Base-by-base conservation (phyloP, 1,140 invertebrate genomes). In the Drosophila albomicans region DNA sequence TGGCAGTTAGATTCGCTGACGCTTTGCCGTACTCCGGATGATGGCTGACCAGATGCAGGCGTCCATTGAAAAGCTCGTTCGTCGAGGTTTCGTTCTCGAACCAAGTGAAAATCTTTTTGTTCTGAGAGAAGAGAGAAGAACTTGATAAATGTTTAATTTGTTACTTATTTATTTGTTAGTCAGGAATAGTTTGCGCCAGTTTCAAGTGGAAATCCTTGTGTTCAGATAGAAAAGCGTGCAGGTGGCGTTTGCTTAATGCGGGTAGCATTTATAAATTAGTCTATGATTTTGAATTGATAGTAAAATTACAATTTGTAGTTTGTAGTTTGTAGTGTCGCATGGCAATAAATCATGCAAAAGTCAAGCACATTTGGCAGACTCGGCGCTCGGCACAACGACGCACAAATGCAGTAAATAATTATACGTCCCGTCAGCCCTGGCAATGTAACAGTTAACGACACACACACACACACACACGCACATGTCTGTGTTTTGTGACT, bases 1-100 rank as follows among this genome's bases (percentile, higher is more conserved):
- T 97, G 52, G 96, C 95, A n/a, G 97, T 98, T 57, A 98, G 93
- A 93, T 98, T 98, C 81, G 98, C 95, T 75, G 97, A 97, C 41
- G 97, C 97, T 75, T 95, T 94, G 61, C 97, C 97, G 54, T 94
- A 95, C 2, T 94, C 94, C 13, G 87, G 80, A 11, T 93, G 80
- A 10, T 94, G 93, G 10, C 94, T 93, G 6, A 96, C 85, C 46
- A 95, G 94, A 89, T 94, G 95, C 75, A 98, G 95, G 49, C 97
- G 94, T 7, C 96, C 96, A 7, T 94, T 94, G 93, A 96, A 98
- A 0, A 95, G 95, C 71, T 96, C 95, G 28, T 94, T 95, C 43
- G 95, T 94, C 35, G 95, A 94, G 15, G 95, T 94, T 25, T 94
- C 94, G 66, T 96, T 96, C 82, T 97, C 96, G 90, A 96, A 96